These are phyloP conservation scores for Dicroscelio sp. DNA, from an alignment of 2,888 invertebrate genomes.

Conservation along the genomic window DNA sequence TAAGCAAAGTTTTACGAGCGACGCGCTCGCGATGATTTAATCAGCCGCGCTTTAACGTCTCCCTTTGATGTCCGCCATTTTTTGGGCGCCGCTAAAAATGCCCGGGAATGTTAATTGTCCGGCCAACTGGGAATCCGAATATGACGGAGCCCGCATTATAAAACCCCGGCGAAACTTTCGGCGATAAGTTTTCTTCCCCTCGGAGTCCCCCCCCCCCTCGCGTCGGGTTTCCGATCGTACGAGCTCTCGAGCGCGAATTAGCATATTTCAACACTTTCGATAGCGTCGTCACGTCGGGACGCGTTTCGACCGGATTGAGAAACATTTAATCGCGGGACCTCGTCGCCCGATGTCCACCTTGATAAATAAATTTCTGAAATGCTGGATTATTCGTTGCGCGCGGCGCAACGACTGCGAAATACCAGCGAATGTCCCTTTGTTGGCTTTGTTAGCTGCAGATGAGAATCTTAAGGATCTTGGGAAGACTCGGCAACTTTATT, in stretches of 20 bases:
- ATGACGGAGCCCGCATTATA: too few species aligned
- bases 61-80: conserved; percentile 31
- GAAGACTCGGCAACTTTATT: conserved; percentile 74
- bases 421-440: conserved; percentile 73
- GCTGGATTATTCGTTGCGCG: conserved; percentile 61
- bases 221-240: conserved; percentile 59
- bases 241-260: conserved; percentile 42
- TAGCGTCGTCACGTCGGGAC: conserved; percentile 50
- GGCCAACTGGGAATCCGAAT: conserved; percentile 29
- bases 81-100: conserved; percentile 33
- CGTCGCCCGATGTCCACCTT: conserved; percentile 60
- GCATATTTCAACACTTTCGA: conserved; percentile 69
- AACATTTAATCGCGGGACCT: conserved; percentile 56
- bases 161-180: conserved; percentile 5
- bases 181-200: conserved; percentile 2
- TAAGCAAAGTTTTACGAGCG: conserved; percentile 21
- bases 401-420: conserved; percentile 53
- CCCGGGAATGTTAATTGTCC: conserved; percentile 58
- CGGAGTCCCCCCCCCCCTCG: neutral
- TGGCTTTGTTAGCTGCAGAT: conserved; percentile 74
- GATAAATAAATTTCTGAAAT: conserved; percentile 73
- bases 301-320: conserved; percentile 48
- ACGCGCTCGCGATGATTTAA: conserved; percentile 40
- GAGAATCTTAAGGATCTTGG: conserved; percentile 76
- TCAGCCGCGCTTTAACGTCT: conserved; percentile 18